Percentiles rank a stretch among this genome's conserved stretches.
Evolutionary conservation across 1,140 invertebrate species (phyloP).

Genomic region (Mesaphorura yosii): DNA sequence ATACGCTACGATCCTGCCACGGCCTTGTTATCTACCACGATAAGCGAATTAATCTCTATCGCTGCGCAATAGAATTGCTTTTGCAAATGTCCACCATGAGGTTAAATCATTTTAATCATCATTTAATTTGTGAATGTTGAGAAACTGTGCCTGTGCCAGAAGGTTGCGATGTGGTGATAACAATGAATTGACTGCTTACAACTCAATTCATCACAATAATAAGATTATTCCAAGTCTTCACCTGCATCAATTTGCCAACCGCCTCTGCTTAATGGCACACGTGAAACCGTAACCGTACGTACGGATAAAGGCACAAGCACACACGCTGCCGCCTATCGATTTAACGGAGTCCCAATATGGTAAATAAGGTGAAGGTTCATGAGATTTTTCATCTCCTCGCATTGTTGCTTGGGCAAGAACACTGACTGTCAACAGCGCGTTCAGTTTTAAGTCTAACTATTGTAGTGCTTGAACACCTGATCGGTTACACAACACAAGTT

Average conservation of each 20-base stretch:
- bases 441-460: not conserved
- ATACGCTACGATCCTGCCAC: not conserved
- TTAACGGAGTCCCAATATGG: conserved; percentile 19
- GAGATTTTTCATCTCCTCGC: not conserved
- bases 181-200: not conserved
- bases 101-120: too few species aligned
- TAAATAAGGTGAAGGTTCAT: conserved; percentile 28
- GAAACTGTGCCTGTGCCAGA: too few species aligned
- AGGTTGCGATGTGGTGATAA: too few species aligned
- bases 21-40: not conserved
- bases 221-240: not conserved
- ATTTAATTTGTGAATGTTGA: too few species aligned
- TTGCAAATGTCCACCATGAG: not conserved
- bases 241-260: not conserved
- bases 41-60: not conserved
- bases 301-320: not conserved
- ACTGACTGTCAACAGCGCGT: not conserved
- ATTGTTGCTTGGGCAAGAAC: not conserved
- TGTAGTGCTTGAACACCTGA: not conserved
- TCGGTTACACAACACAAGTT: too few species aligned
- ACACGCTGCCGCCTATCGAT: not conserved
- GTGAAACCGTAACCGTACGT: not conserved
- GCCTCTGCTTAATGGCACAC: not conserved
- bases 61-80: not conserved
- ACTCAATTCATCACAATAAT: not conserved